Evolutionary conservation across 2,113 vertebrate genomes (phyloP).

Genomic region (Pyrgilauda ruficollis): DNA sequence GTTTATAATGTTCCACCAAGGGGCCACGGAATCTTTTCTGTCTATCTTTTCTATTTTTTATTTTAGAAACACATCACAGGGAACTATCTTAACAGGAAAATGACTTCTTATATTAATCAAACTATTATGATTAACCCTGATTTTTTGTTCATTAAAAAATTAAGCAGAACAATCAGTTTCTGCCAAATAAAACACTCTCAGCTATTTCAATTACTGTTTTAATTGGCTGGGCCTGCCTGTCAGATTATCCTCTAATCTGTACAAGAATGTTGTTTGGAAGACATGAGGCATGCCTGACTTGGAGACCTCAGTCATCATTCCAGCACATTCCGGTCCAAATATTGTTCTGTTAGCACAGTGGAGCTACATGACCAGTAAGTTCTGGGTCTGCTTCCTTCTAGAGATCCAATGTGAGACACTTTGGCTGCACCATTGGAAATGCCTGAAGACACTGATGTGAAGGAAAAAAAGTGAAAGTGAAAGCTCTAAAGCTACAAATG

Average conservation of each 20-base stretch:
- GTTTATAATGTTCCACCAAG: constrained; percentile 41
- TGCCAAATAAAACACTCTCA: constrained; percentile 76
- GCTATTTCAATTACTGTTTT: constrained; percentile 79
- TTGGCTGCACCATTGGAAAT: constrained; percentile 17
- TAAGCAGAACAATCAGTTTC: constrained; percentile 49
- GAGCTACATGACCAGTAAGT: constrained; percentile 11
- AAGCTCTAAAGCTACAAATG: background rate
- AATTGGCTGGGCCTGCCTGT: constrained; percentile 70
- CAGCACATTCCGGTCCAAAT: constrained; percentile 43
- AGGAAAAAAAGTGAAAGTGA: constrained; percentile 25
- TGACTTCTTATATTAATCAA: constrained; percentile 37
- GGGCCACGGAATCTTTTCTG: background rate
- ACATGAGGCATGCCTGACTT: constrained; percentile 69
- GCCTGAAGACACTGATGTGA: background rate
- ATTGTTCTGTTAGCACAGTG: background rate
- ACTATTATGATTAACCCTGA: constrained; percentile 8
- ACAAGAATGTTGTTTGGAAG: constrained; percentile 79
- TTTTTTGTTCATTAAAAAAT: constrained; percentile 66
- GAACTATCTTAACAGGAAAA: constrained; percentile 48
- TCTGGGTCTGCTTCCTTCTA: constrained; percentile 10
- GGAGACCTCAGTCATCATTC: constrained; percentile 46
- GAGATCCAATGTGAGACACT: background rate
- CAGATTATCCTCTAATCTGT: constrained; percentile 79
- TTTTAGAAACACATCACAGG: constrained; percentile 34
- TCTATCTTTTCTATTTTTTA: background rate